Evolutionary conservation across 1,140 invertebrate genomes (phyloP).

Genomic region (Zaprionus africanus): DNA sequence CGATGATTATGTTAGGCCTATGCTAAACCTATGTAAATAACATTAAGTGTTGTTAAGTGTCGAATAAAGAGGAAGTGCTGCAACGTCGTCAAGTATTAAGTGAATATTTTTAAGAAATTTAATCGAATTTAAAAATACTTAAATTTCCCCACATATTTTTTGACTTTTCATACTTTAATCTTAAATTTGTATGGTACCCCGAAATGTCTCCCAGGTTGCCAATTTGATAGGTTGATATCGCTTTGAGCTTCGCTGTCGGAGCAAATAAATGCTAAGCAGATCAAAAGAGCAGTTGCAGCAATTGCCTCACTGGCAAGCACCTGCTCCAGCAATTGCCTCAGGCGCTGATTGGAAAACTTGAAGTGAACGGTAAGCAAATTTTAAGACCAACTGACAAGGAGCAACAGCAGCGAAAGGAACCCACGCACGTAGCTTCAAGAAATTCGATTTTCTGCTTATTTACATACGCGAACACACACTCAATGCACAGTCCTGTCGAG

Average conservation of each 20-base stretch:
- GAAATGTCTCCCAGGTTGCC: constrained; percentile 40
- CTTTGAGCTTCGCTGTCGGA: constrained; percentile 47
- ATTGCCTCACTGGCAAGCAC: constrained; percentile 43
- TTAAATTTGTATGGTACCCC: constrained; percentile 20
- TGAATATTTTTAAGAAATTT: no score
- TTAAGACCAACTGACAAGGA: constrained; percentile 1
- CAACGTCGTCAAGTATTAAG: no score
- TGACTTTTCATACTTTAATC: neutral
- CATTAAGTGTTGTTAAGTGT: no score
- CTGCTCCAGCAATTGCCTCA: constrained; percentile 35
- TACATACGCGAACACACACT: constrained; percentile 57
- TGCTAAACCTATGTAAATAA: no score
- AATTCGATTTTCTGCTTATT: constrained; percentile 80
- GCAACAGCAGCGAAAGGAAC: constrained; percentile 15
- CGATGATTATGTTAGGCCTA: no score
- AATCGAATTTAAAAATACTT: neutral
- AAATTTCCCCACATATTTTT: neutral
- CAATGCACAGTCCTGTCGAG: neutral
- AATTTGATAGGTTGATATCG: constrained; percentile 35
- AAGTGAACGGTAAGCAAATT: constrained; percentile 59
- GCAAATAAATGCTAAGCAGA: constrained; percentile 58
- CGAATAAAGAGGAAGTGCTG: no score
- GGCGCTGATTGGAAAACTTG: constrained; percentile 68
- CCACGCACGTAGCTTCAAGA: constrained; percentile 52
- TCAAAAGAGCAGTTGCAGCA: constrained; percentile 71